These are phyloP conservation scores for Discoglossus pictus DNA, from an alignment of 2,797 vertebrate genomes.

Conservation along the genomic window DNA sequence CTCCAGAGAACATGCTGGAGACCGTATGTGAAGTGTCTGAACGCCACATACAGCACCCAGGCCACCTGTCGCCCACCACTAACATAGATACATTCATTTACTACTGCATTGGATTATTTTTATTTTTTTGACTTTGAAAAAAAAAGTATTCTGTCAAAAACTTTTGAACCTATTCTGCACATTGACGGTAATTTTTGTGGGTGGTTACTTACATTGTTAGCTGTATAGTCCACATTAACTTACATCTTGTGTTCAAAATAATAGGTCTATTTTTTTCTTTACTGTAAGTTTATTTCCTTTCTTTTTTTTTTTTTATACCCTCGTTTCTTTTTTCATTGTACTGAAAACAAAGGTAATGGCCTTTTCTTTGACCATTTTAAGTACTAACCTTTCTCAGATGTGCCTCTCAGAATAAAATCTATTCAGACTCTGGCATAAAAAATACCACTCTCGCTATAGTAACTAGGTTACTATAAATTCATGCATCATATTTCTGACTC, in stretches of 20 bases:
- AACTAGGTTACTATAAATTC: constrained; percentile 27
- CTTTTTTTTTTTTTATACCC: not conserved
- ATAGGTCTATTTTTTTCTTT: constrained; percentile 13
- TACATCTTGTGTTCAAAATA: constrained; percentile 24
- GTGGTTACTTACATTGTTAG: constrained; percentile 17
- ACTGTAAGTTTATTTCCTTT: constrained; percentile 4
- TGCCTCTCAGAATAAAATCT: constrained; percentile 1
- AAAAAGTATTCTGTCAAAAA: too few species aligned
- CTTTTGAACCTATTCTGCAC: too few species aligned
- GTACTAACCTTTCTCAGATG: constrained; percentile 5
- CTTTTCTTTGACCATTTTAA: constrained; percentile 19
- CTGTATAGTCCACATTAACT: constrained; percentile 11
- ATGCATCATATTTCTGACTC: constrained; percentile 20
- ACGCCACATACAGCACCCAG: too few species aligned
- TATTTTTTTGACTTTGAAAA: too few species aligned
- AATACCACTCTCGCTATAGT: constrained; percentile 13
- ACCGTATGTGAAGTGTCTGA: too few species aligned
- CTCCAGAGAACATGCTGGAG: too few species aligned
- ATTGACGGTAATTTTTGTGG: not conserved
- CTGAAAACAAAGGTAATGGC: constrained; percentile 9
- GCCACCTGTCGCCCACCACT: too few species aligned
- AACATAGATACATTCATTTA: too few species aligned
- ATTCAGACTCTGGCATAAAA: constrained; percentile 1
- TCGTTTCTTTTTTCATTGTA: constrained; percentile 11
- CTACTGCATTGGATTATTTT: too few species aligned